These are phyloP conservation scores for Rhynchophorus ferrugineus DNA, from an alignment of 1,140 invertebrate genomes.

Conservation along the genomic window DNA sequence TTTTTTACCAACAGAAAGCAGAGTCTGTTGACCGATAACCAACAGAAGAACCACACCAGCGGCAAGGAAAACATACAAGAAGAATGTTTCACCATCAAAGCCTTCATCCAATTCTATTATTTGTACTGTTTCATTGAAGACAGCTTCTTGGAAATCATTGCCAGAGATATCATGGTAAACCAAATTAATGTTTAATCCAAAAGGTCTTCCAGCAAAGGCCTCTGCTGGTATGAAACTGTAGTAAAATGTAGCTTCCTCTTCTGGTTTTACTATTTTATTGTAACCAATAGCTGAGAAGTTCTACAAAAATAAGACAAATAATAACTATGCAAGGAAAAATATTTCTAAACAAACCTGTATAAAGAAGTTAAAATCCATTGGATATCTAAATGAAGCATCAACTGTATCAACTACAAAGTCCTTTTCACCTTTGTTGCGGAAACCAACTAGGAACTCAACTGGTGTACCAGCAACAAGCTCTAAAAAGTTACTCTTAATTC, in stretches of 20 bases:
- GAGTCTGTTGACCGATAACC: conserved; percentile 83
- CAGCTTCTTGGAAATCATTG: conserved; percentile 66
- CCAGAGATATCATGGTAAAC: conserved; percentile 80
- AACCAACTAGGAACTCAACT: conserved; percentile 93
- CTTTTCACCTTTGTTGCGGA: conserved; percentile 86
- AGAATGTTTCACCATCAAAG: conserved; percentile 96
- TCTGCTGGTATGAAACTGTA: conserved; percentile 95
- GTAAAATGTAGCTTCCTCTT: conserved; percentile 87
- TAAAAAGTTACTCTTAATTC: conserved; percentile 39
- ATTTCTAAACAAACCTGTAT: conserved; percentile 82
- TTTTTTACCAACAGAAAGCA: conserved; percentile 69
- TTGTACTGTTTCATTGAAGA: conserved; percentile 98
- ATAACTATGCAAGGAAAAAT: too few species aligned
- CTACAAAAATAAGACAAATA: background rate
- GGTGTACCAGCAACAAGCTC: conserved; percentile 87
- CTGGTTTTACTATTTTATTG: conserved; percentile 76
- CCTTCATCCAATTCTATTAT: conserved; percentile 93
- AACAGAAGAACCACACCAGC: conserved; percentile 81
- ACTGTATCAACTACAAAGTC: conserved; percentile 89
- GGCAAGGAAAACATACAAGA: conserved; percentile 90
- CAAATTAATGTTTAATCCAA: conserved; percentile 89
- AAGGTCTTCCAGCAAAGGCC: conserved; percentile 88
- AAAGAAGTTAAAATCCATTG: conserved; percentile 96
- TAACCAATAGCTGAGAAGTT: conserved; percentile 89
- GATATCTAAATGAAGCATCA: conserved; percentile 96